These are phyloP conservation scores for Huso huso DNA, from an alignment of 2,797 vertebrate genomes.

Conservation along the genomic window DNA sequence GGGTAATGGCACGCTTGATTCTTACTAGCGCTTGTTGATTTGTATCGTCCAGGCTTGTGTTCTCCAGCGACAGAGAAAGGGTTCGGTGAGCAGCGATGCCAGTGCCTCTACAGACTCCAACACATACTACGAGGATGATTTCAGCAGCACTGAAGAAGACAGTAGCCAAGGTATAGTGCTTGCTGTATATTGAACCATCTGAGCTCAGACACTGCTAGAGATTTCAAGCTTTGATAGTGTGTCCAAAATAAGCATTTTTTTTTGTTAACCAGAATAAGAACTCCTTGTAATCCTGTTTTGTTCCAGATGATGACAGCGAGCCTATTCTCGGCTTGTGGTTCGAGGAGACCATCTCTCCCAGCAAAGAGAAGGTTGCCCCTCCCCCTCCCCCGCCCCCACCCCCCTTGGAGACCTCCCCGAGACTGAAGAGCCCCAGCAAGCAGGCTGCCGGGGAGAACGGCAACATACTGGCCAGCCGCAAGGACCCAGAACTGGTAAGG, in stretches of 20 bases:
- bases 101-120: slow-evolving; percentile 97
- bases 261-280: slow-evolving; percentile 15
- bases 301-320: slow-evolving; percentile 93
- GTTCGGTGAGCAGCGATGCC: slow-evolving; percentile 93
- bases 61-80: slow-evolving; percentile 92
- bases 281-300: background rate
- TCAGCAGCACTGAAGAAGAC: slow-evolving; percentile 97
- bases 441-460: slow-evolving; percentile 85
- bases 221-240: background rate
- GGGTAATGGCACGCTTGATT: background rate
- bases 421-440: slow-evolving; percentile 91
- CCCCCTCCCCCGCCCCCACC: slow-evolving; percentile 85
- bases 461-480: slow-evolving; percentile 93
- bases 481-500: slow-evolving; percentile 92
- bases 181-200: background rate
- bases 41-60: slow-evolving; percentile 74
- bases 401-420: slow-evolving; percentile 82
- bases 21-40: too few species aligned
- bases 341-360: slow-evolving; percentile 96
- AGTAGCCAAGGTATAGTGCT: slow-evolving; percentile 86
- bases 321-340: slow-evolving; percentile 97
- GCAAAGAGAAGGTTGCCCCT: slow-evolving; percentile 89
- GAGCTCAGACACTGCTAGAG: background rate
- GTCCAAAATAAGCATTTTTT: slow-evolving; percentile 21
- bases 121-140: slow-evolving; percentile 97